Conservation (phyloP, 2,797 vertebrate genomes). For the Hippopotamyrus pictus region DNA sequence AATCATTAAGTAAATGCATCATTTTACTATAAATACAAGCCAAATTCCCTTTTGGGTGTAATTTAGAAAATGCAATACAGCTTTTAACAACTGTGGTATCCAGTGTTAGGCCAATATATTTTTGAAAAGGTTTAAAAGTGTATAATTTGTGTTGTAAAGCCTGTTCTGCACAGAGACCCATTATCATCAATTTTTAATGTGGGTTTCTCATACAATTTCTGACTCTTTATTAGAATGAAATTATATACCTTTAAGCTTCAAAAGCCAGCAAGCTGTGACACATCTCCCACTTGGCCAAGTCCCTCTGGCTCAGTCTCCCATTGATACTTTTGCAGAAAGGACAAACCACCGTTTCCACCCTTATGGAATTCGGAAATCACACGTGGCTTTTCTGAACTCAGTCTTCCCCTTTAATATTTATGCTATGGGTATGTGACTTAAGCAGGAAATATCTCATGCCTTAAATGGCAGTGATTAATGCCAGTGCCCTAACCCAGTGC, state of each 20-base stretch:
- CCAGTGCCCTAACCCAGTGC: neutral
- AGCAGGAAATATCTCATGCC: neutral
- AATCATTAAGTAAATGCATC: neutral
- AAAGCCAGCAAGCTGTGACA: neutral
- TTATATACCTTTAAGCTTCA: neutral
- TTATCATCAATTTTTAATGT: neutral
- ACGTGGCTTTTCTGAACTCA: neutral
- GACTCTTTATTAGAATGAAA: neutral
- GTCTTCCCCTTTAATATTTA: neutral
- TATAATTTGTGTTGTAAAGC: neutral
- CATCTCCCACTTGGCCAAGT: neutral
- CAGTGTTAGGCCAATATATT: neutral
- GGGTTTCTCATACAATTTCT: neutral
- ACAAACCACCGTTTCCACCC: neutral
- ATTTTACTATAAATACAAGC: neutral
- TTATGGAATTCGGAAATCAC: neutral
- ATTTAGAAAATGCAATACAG: neutral
- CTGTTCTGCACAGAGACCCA: neutral
- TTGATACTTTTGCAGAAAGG: neutral
- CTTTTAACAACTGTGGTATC: neutral
- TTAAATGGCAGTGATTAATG: neutral
- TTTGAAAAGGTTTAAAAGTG: neutral
- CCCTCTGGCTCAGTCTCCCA: neutral
- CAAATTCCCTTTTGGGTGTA: neutral
- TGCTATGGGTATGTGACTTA: neutral